These are phyloP conservation scores for Oligia fasciuncula DNA, from an alignment of 2,888 invertebrate species.

Conservation along the genomic window DNA sequence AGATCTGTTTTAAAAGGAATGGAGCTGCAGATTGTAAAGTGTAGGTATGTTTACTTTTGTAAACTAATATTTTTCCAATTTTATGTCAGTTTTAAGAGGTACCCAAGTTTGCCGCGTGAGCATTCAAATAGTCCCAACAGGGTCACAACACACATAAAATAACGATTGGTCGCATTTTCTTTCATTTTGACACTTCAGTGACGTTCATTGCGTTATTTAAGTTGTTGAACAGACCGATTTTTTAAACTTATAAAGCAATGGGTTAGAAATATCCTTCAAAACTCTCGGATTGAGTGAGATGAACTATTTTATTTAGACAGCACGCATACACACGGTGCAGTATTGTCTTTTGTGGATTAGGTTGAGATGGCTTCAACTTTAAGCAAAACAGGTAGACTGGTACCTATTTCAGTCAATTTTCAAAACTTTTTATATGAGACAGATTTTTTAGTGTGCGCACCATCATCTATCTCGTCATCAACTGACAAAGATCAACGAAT, in stretches of 20 bases:
- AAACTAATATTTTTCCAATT: neutral
- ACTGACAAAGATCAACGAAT: too few relatives aligned
- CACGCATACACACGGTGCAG: too few relatives aligned
- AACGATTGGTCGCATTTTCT: neutral
- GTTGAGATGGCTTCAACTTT: neutral
- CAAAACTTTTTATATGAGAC: neutral
- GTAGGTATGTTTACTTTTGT: too few relatives aligned
- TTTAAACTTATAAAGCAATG: neutral
- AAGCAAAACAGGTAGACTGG: neutral
- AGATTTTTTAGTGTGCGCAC: neutral
- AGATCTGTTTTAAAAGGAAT: slow-evolving; percentile 16
- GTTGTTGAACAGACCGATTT: neutral
- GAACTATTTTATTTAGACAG: neutral
- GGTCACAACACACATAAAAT: neutral
- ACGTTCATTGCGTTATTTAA: neutral
- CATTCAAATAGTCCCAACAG: neutral
- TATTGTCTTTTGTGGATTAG: neutral
- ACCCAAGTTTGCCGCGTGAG: neutral
- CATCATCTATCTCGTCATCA: too few relatives aligned
- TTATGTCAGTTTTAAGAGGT: neutral
- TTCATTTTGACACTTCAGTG: neutral
- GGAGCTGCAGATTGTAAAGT: slow-evolving; percentile 22
- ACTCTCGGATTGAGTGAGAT: neutral
- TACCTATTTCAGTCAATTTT: neutral
- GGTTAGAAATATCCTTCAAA: neutral